phyloP scores from a whole-genome alignment of 2,113 vertebrate species.

The Megaleporinus macrocephalus region DNA sequence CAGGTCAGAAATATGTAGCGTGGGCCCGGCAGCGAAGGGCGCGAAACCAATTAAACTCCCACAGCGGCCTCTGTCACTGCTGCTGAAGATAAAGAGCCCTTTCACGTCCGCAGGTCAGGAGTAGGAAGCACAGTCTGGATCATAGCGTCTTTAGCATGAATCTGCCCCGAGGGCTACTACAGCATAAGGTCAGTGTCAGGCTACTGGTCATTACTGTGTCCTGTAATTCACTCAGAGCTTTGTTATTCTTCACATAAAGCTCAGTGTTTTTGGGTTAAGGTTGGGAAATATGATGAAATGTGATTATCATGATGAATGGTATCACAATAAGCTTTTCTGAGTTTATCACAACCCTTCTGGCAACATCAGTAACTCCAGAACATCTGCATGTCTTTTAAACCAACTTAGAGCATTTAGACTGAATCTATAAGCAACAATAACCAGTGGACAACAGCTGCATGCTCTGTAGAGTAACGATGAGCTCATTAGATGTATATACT shows the following conservation, averaged over 20 bases:
- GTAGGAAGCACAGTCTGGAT: conserved; percentile 71
- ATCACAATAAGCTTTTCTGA: background rate
- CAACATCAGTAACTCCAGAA: too few species aligned
- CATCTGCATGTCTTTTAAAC: too few species aligned
- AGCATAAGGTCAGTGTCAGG: conserved; percentile 56
- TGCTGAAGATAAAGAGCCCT: conserved; percentile 67
- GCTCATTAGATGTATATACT: too few species aligned
- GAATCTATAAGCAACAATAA: too few species aligned
- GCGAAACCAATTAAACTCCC: conserved; percentile 80
- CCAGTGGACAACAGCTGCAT: too few species aligned
- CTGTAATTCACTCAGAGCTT: background rate
- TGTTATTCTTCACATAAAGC: background rate
- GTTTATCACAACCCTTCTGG: too few species aligned
- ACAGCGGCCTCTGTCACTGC: conserved; percentile 69
- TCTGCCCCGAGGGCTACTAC: conserved; percentile 64
- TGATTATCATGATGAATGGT: background rate
- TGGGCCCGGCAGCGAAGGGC: conserved; percentile 76
- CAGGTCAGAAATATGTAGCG: conserved; percentile 78
- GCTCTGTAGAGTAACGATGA: too few species aligned
- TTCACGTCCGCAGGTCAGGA: conserved; percentile 68
- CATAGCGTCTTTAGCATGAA: conserved; percentile 70
- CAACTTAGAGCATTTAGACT: too few species aligned
- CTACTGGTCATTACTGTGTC: conserved; percentile 1
- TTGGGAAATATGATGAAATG: background rate
- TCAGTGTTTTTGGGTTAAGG: background rate